A percentile compares a stretch with the other conserved stretches of the same genome.
These are phyloP conservation scores for Enteromius thamalakanensis DNA, from an alignment of 2,797 vertebrate genomes.

Conservation along the genomic window DNA sequence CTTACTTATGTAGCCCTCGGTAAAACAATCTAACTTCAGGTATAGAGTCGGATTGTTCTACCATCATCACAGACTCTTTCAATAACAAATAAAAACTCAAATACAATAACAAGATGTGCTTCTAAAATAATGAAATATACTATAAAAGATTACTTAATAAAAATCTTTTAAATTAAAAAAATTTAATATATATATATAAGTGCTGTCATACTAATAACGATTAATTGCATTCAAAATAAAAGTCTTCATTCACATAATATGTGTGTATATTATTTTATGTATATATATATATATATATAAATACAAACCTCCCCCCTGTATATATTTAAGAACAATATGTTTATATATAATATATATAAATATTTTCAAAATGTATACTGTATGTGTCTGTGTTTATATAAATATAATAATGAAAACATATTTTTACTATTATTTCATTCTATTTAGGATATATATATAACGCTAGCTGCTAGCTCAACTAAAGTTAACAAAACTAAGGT, in stretches of 20 bases:
- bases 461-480: neutral
- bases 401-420: neutral
- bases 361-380: too few relatives aligned
- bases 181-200: too few relatives aligned
- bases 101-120: neutral
- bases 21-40: neutral
- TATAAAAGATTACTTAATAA: neutral
- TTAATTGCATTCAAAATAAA: neutral
- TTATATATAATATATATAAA: too few relatives aligned
- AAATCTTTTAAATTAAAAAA: neutral
- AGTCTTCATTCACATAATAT: too few relatives aligned
- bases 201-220: too few relatives aligned
- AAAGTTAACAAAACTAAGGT: neutral
- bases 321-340: too few relatives aligned
- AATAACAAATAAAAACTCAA: neutral
- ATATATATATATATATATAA: too few relatives aligned
- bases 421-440: neutral
- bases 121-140: too few relatives aligned
- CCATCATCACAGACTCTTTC: neutral
- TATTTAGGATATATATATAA: neutral
- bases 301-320: too few relatives aligned
- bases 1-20: neutral
- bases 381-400: too few relatives aligned
- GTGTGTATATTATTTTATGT: too few relatives aligned
- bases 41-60: neutral